phyloP scores from a whole-genome alignment of 1,140 invertebrate genomes.

The Caligus rogercresseyi region DNA sequence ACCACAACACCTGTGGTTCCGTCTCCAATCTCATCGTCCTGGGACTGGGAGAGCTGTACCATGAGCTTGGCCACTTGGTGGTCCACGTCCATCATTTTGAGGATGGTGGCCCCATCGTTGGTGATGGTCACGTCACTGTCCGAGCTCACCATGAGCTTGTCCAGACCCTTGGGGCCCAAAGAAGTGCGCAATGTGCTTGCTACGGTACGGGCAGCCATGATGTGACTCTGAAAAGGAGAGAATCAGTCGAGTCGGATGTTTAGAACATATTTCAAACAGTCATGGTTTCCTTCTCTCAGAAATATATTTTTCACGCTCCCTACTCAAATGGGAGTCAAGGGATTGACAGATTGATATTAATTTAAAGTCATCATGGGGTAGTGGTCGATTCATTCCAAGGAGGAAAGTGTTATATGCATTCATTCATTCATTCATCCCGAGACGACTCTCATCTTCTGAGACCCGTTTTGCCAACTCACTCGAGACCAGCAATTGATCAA shows the following conservation, averaged over 20 bases:
- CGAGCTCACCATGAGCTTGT: conserved; percentile 90
- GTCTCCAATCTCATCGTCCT: conserved; percentile 99
- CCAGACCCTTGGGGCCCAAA: conserved; percentile 85
- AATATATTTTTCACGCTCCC: not conserved
- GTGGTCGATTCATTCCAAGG: not conserved
- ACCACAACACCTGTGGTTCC: conserved; percentile 97
- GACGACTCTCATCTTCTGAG: too few relatives aligned
- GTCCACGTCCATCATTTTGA: conserved; percentile 97
- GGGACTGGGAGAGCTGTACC: conserved; percentile 93
- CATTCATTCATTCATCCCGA: too few relatives aligned
- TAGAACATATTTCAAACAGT: not conserved
- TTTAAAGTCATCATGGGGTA: not conserved
- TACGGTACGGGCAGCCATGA: conserved; percentile 78
- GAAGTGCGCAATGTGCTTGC: conserved; percentile 77
- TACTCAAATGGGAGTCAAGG: not conserved
- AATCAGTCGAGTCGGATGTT: not conserved
- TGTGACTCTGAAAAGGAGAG: conserved; percentile 64
- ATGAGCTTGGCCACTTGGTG: conserved; percentile 96
- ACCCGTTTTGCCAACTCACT: too few relatives aligned
- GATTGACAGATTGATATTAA: not conserved
- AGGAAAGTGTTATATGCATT: not conserved
- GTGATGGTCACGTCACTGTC: conserved; percentile 97
- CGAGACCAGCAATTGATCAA: too few relatives aligned
- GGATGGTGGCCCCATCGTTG: conserved; percentile 98
- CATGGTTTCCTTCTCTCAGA: not conserved